Conservation (phyloP, 2,113 vertebrate species). For the Cynopterus brachyotis region DNA sequence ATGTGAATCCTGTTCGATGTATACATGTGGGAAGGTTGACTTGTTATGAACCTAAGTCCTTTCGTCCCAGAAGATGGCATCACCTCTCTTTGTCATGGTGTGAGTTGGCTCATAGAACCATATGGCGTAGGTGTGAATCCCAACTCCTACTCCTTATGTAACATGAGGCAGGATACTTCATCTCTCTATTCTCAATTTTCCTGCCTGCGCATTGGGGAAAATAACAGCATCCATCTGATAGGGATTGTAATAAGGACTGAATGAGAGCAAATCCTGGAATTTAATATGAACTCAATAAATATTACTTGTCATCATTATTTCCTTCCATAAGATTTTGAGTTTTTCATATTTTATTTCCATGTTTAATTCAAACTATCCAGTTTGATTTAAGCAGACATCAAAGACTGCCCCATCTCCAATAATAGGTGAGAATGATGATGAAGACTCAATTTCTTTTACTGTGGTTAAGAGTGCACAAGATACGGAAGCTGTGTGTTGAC, state of each 20-base stretch:
- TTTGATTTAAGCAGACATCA: not conserved
- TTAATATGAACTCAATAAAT: not conserved
- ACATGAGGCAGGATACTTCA: not conserved
- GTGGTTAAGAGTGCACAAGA: not conserved
- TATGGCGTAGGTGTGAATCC: not conserved
- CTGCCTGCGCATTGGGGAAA: not conserved
- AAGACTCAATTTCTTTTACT: not conserved
- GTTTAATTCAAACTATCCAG: too few species aligned
- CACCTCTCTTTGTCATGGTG: not conserved
- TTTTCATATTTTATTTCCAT: not conserved
- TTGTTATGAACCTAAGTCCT: too few species aligned
- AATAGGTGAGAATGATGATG: not conserved
- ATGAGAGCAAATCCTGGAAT: not conserved
- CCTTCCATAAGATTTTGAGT: not conserved
- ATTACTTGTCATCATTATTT: not conserved
- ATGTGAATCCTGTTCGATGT: not conserved
- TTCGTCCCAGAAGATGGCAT: not conserved
- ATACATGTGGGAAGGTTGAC: not conserved
- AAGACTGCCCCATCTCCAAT: not conserved
- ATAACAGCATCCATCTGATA: not conserved
- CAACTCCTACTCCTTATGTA: not conserved
- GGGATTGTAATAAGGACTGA: not conserved
- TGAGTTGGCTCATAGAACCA: not conserved
- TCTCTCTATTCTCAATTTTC: not conserved
- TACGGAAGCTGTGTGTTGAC: accelerated